These are phyloP conservation scores for Baccha elongata DNA, from an alignment of 2,888 invertebrate species.

Conservation along the genomic window DNA sequence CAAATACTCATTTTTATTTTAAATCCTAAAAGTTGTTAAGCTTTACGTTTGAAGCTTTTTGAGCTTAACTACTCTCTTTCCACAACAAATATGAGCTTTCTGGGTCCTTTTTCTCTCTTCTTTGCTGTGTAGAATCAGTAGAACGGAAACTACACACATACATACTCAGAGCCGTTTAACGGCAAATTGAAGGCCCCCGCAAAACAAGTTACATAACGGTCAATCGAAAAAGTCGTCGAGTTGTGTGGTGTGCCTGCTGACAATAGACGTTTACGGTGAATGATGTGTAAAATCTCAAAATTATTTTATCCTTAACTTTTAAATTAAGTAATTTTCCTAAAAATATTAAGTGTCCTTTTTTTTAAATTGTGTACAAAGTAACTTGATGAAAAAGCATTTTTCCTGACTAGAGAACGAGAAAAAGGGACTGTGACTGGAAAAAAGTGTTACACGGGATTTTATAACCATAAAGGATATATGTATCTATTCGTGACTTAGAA, in stretches of 20 bases:
- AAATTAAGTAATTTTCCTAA: conserved; percentile 3
- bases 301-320: conserved; percentile 29
- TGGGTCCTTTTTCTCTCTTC: conserved; percentile 46
- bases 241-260: conserved; percentile 67
- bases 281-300: conserved; percentile 44
- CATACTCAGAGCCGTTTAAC: conserved; percentile 53
- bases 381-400: neutral
- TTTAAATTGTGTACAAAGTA: conserved; percentile 12
- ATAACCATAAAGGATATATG: conserved; percentile 56
- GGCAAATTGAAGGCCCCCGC: conserved; percentile 69
- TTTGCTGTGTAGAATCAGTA: conserved; percentile 6
- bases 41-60: conserved; percentile 16
- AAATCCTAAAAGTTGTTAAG: conserved; percentile 30
- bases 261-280: conserved; percentile 69
- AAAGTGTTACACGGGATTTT: conserved; percentile 48
- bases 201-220: conserved; percentile 73
- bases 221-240: conserved; percentile 64
- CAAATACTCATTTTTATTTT: neutral
- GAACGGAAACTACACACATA: conserved; percentile 25
- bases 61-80: conserved; percentile 10
- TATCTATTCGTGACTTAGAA: conserved; percentile 43
- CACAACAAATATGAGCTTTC: conserved; percentile 16
- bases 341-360: conserved; percentile 30
- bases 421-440: conserved; percentile 42
- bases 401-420: neutral